These are phyloP conservation scores for Agrochola litura DNA, from an alignment of 2,888 invertebrate species.

Conservation along the genomic window DNA sequence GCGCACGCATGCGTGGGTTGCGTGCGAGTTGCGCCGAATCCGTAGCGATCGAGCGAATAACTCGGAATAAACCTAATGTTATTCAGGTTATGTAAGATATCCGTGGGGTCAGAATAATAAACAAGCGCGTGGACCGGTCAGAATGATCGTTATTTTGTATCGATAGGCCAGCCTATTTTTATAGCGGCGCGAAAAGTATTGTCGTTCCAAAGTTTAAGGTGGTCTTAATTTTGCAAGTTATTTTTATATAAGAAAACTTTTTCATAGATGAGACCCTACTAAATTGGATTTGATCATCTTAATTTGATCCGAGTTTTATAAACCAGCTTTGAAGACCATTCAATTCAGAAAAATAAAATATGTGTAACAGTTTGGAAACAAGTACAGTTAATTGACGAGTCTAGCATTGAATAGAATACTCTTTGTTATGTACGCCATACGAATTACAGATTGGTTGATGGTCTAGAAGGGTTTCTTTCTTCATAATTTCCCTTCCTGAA, in stretches of 20 bases:
- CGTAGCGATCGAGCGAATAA: slow-evolving; percentile 9
- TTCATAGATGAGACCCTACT: no score
- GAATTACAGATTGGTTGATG: no score
- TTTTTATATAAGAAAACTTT: not conserved
- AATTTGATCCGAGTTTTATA: not conserved
- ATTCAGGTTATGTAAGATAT: slow-evolving; percentile 24
- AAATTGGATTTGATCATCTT: not conserved
- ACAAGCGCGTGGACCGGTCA: not conserved
- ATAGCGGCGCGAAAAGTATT: not conserved
- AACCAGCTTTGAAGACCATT: not conserved
- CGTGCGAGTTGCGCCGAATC: slow-evolving; percentile 17
- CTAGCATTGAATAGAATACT: no score
- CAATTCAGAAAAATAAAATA: not conserved
- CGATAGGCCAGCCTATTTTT: not conserved
- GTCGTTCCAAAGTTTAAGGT: not conserved
- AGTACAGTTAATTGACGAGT: not conserved
- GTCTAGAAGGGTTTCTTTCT: slow-evolving; percentile 1
- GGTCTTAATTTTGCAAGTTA: not conserved
- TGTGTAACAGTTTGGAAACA: not conserved
- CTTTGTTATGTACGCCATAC: no score
- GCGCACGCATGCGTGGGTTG: slow-evolving; percentile 16
- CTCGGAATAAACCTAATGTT: not conserved
- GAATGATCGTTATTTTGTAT: slow-evolving; percentile 6
- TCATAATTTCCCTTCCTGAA: not conserved
- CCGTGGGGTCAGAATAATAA: slow-evolving; percentile 6